Evolutionary conservation across 1,140 invertebrate genomes (phyloP).

Genomic region (Drosophila ambigua): DNA sequence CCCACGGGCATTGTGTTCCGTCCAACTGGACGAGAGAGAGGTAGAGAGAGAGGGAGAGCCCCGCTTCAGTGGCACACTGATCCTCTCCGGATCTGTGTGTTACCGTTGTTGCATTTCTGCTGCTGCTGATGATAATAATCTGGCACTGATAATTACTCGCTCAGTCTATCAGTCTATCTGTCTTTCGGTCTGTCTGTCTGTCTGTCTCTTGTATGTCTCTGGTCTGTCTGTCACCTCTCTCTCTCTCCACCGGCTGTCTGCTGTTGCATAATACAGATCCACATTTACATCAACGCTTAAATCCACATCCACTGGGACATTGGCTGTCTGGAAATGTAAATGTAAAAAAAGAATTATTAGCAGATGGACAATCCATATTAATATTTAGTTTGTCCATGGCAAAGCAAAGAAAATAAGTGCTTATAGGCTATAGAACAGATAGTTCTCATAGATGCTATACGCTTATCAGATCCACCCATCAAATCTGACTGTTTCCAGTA

Average conservation of each 20-base stretch:
- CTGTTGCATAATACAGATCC: conserved; percentile 58
- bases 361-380: conserved; percentile 19
- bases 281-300: conserved; percentile 29
- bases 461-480: conserved; percentile 19
- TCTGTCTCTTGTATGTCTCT: conserved; percentile 2
- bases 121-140: conserved; percentile 67
- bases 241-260: conserved; percentile 32
- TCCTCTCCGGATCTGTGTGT: conserved; percentile 18
- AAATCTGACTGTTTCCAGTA: conserved; percentile 40
- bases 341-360: conserved; percentile 15
- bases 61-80: conserved; percentile 13
- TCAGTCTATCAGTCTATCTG: conserved; percentile 37
- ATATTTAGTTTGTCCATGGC: conserved; percentile 7
- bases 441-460: not conserved
- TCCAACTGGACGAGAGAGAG: conserved; percentile 18
- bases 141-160: conserved; percentile 66
- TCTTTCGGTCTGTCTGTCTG: conserved; percentile 18
- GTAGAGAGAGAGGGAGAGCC: conserved; percentile 20
- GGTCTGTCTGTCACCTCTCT: conserved; percentile 5
- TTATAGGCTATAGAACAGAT: conserved; percentile 9
- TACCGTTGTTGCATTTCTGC: conserved; percentile 42
- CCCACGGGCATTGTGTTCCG: conserved; percentile 47
- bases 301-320: conserved; percentile 15
- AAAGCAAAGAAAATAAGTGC: not conserved
- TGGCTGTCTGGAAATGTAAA: conserved; percentile 26